phyloP scores from a whole-genome alignment of 2,888 invertebrate species.

The Bembecia ichneumoniformis region DNA sequence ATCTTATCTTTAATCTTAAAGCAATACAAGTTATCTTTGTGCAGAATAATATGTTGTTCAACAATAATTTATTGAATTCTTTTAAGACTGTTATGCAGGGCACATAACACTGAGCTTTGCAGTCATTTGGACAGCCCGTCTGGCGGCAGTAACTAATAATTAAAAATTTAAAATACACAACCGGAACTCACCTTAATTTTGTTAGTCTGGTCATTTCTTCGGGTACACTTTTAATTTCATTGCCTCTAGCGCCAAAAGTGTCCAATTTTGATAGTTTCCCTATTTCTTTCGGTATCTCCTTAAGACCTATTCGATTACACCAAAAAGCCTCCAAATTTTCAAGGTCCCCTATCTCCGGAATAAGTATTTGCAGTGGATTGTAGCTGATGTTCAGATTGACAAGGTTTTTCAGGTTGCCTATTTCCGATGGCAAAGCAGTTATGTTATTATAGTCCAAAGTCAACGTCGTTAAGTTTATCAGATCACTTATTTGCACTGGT shows the following conservation, averaged over 20 bases:
- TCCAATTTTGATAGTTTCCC: slow-evolving; percentile 73
- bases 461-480: slow-evolving; percentile 73
- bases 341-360: slow-evolving; percentile 73
- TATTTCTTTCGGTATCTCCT: slow-evolving; percentile 73
- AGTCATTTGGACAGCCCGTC: too few species aligned
- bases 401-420: slow-evolving; percentile 72
- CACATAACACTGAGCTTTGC: too few species aligned
- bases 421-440: slow-evolving; percentile 70
- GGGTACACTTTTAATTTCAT: slow-evolving; percentile 71
- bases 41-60: too few species aligned
- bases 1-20: too few species aligned
- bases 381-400: slow-evolving; percentile 77
- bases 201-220: slow-evolving; percentile 68
- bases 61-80: too few species aligned
- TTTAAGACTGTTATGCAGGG: too few species aligned
- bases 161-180: too few species aligned
- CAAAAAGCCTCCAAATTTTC: slow-evolving; percentile 75
- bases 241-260: slow-evolving; percentile 78
- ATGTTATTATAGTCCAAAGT: slow-evolving; percentile 78
- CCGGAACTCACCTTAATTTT: slow-evolving; percentile 59
- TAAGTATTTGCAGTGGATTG: slow-evolving; percentile 72
- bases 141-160: too few species aligned
- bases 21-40: too few species aligned
- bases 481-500: slow-evolving; percentile 57
- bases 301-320: slow-evolving; percentile 75